Evolutionary conservation across 2,888 invertebrate genomes (phyloP), one percentile per base, ranked within the genome.

Genomic region (Bugula neritina): DNA sequence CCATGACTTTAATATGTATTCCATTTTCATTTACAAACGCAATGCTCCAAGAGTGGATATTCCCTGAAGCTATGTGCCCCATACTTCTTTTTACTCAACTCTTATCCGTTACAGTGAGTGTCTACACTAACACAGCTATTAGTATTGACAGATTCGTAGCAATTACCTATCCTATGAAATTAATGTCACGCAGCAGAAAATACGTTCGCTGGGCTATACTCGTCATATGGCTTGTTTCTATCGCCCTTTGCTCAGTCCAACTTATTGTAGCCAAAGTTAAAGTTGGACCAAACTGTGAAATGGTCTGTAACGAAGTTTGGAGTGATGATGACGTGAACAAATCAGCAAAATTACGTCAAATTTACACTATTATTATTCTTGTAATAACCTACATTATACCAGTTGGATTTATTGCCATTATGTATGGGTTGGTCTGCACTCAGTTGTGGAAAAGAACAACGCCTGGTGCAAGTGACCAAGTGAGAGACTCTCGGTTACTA

Each of bases 1-100:
- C 94, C 72, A 93, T 95, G 90, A 91, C 93, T 0, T 80, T 92
- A 31, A 90, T 95, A 79, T 94, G 95, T 84, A 91, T 95, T 75
- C 94, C 94, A 1, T 94, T 94, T 80, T 91, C 93, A 0, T 93
- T 85, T 77, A 84, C 85, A 1, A 81, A 80, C 77, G 83, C 84
- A 43, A 82, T 86, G 79, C 76, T 85, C 35, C 76, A 78, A 10
- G 79, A 82, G 35, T 87, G 87, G 87, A 80, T 86, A 52, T 87
- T 87, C 78, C 82, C 84, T 25, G 82, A 81, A 1, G 80, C 81
- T 57, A 84, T 87, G 80, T 87, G 87, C 76, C 84, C 86, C 0
- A 76, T 86, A 5, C 86, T 86, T 71, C 83, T 82, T 75, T 86
- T 82, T 79, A 84, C 83, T 80, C 87, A 84, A 77, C 84, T 83